Evolutionary conservation across 2,888 invertebrate genomes (phyloP), one percentile per base, ranked within the genome.

Genomic region (Lasius platythorax): DNA sequence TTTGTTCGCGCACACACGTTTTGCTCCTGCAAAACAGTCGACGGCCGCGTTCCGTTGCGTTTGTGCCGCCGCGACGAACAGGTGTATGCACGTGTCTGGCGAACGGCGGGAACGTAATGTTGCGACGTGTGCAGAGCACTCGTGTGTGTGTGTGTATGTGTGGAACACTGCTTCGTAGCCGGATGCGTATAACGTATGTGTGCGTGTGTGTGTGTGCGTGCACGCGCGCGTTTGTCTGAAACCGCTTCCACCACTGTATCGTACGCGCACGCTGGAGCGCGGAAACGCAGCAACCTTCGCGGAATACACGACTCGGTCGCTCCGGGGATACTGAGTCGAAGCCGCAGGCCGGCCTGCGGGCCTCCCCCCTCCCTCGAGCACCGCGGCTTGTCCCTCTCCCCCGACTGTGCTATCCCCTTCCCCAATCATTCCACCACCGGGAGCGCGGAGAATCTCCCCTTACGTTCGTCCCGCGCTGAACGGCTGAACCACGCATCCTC

Each of bases 251-350:
- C 4, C 58, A 70, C 85, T 73, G 82, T 78, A 83, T 86, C 85
- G 89, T 82, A 88, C 84, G 88, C 82, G 88, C 87, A 87, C 89
- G 88, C 73, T 86, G 86, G 88, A 86, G 81, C 85, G 87, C 86
- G 85, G 84, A 86, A 85, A 91, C 85, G 85, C 88, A 88, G 87
- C 86, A 88, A 61, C 90, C 88, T 93, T 91, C 92, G 89, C 95
- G 94, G 95, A 95, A 94, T 95, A 94, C 93, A 93, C 94, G 94
- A 93, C 94, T 94, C 95, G 95, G 95, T 95, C 94, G 95, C 95
- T 94, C 95, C 95, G 94, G 95, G 95, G 94, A 95, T 93, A 94
- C 94, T 94, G 95, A 95, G 93, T 93, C 33, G 93, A 91, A 93
- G 95, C 95, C 95, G 95, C 94, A 92, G 94, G 94, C 94, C 94